phyloP scores from a whole-genome alignment of 2,113 vertebrate genomes.

The Nycticryphes semicollaris region DNA sequence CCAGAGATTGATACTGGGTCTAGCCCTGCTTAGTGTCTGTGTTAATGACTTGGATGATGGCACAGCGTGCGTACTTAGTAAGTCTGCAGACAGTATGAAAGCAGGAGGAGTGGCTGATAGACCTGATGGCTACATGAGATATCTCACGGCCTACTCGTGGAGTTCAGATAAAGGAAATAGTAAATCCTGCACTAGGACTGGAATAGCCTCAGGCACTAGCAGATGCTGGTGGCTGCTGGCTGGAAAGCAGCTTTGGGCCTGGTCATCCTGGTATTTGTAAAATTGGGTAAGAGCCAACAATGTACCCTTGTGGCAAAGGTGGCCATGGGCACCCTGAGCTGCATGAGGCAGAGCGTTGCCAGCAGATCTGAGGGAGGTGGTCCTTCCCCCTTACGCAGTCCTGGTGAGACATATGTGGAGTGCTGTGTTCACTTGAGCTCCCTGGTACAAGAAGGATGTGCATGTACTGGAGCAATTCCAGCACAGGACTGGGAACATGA shows the following conservation, averaged over 20 bases:
- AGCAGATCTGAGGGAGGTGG: neutral
- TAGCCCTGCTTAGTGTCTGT: neutral
- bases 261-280: neutral
- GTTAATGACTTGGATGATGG: neutral
- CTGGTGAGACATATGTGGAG: neutral
- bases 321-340: neutral
- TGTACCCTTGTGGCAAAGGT: no score
- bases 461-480: neutral
- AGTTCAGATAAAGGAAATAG: neutral
- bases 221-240: neutral
- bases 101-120: neutral
- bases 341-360: neutral
- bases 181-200: neutral
- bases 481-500: neutral
- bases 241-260: neutral
- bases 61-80: rapidly evolving
- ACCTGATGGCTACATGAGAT: no score
- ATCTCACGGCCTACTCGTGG: neutral
- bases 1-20: neutral
- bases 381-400: neutral
- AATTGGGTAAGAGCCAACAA: neutral
- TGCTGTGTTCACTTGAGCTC: neutral
- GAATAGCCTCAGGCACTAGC: neutral
- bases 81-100: neutral
- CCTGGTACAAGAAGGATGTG: rapidly evolving